Evolutionary conservation across 2,888 invertebrate species (phyloP).

Genomic region (Caenorhabditis auriculariae): DNA sequence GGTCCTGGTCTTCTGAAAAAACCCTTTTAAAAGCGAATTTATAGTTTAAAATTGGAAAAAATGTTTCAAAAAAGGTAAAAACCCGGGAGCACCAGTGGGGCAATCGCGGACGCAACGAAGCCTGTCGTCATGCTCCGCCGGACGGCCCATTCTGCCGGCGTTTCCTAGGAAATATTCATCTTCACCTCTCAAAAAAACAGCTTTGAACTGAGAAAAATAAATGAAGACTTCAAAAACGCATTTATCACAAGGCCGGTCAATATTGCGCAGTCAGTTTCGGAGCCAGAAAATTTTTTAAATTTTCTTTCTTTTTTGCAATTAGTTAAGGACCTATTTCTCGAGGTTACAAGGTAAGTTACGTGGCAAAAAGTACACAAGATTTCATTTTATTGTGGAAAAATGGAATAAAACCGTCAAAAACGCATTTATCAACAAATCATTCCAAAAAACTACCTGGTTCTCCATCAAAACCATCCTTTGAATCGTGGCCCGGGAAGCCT

Average conservation of each 20-base stretch:
- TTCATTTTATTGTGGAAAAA: neutral
- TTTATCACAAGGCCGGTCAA: no score
- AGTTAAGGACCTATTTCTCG: no score
- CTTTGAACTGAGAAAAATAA: no score
- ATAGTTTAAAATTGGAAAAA: no score
- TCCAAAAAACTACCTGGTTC: conserved; percentile 17
- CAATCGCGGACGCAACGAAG: conserved; percentile 31
- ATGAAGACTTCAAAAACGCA: no score
- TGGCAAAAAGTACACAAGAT: neutral
- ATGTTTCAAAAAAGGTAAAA: neutral
- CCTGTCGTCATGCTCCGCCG: conserved; percentile 33
- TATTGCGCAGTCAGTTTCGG: no score
- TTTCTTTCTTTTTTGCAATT: no score
- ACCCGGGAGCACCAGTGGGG: conserved; percentile 32
- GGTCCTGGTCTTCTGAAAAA: conserved; percentile 23
- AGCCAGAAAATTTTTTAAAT: neutral
- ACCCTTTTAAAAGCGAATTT: no score
- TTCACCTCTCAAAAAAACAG: neutral
- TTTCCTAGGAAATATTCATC: conserved; percentile 7
- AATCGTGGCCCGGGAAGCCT: conserved; percentile 30
- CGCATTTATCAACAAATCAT: neutral
- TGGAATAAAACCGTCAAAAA: neutral
- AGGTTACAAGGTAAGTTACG: neutral
- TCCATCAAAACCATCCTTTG: conserved; percentile 36
- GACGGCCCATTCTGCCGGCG: conserved; percentile 30